Evolutionary conservation across 2,113 vertebrate genomes (phyloP).

Genomic region (Haliaeetus leucogaster): DNA sequence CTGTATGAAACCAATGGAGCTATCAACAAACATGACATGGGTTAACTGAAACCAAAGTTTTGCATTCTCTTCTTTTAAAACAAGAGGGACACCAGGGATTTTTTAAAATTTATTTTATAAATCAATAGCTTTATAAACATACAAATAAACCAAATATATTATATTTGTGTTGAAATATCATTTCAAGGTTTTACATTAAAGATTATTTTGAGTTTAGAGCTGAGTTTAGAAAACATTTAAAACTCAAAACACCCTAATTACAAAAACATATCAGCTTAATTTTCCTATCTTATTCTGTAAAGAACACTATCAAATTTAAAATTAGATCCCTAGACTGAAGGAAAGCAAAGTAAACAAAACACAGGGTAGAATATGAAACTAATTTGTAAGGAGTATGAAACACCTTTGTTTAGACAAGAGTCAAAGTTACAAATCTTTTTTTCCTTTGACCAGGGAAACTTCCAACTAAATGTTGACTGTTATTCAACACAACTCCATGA

Average conservation of each 20-base stretch:
- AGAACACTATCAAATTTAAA: not conserved
- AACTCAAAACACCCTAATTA: not conserved
- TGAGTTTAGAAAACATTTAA: not conserved
- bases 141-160: slow-evolving; percentile 57
- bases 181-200: not conserved
- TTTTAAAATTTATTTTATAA: slow-evolving; percentile 17
- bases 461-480: not conserved
- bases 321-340: not conserved
- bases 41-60: not conserved
- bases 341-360: not conserved
- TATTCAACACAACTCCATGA: not conserved
- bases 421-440: not conserved
- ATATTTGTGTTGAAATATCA: slow-evolving; percentile 14
- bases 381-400: not conserved
- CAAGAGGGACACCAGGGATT: not conserved
- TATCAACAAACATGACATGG: not conserved
- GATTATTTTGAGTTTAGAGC: not conserved
- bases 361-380: not conserved
- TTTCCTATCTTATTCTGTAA: not conserved
- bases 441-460: not conserved
- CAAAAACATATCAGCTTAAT: not conserved
- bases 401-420: not conserved
- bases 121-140: slow-evolving; percentile 21
- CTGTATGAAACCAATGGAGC: not conserved
- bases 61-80: not conserved